Percentiles rank a stretch among this genome's conserved stretches.
phyloP scores from a whole-genome alignment of 2,888 invertebrate species.

The Agrotis ipsilon region DNA sequence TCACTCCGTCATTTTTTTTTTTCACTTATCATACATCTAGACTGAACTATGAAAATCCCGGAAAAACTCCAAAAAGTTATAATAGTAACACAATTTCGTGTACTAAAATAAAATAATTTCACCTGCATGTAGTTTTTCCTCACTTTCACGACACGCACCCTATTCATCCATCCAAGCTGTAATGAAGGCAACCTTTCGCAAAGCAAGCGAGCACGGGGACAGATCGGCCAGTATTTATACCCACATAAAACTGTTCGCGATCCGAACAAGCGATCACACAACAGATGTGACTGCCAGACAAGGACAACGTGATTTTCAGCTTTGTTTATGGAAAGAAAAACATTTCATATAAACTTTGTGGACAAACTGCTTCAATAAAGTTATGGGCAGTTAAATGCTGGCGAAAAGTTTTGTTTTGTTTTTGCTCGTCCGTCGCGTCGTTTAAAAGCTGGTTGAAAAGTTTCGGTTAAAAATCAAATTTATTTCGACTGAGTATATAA shows the following conservation, averaged over 20 bases:
- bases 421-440: not conserved
- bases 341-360: slow-evolving; percentile 45
- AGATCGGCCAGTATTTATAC: slow-evolving; percentile 85
- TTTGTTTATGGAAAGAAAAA: slow-evolving; percentile 60
- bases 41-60: no score
- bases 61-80: no score
- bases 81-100: no score
- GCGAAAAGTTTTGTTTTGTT: slow-evolving; percentile 25
- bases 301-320: slow-evolving; percentile 64
- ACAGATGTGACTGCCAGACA: slow-evolving; percentile 71
- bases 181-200: slow-evolving; percentile 74
- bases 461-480: no score
- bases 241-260: slow-evolving; percentile 81
- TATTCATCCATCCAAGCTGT: slow-evolving; percentile 59
- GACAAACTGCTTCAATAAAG: slow-evolving; percentile 32
- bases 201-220: slow-evolving; percentile 75
- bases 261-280: slow-evolving; percentile 78
- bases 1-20: no score
- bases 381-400: slow-evolving; percentile 20
- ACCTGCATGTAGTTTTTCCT: not conserved
- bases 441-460: not conserved
- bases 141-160: slow-evolving; percentile 49
- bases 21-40: no score
- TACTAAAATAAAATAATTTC: no score
- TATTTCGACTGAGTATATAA: no score